Percentiles rank a stretch among this genome's conserved stretches.
These are phyloP conservation scores for Cremastinae sp. DNA, from an alignment of 2,888 invertebrate genomes.

Conservation along the genomic window DNA sequence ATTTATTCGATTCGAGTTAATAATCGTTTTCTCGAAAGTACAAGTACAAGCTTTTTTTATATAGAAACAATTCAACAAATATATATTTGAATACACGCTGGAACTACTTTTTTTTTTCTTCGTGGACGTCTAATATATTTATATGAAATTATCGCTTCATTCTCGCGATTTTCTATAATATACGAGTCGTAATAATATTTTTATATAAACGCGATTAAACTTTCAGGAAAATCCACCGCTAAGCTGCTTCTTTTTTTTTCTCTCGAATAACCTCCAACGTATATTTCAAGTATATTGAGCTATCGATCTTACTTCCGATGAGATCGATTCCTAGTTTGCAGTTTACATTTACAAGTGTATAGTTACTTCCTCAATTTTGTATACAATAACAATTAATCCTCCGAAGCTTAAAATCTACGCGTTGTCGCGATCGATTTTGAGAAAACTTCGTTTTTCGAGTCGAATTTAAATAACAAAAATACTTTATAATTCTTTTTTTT, in stretches of 20 bases:
- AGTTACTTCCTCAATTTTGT: conserved; percentile 7
- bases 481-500: too few relatives aligned
- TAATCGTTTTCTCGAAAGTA: conserved; percentile 63
- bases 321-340: conserved; percentile 49
- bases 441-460: conserved; percentile 8
- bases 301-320: conserved; percentile 50
- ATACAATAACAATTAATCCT: conserved; percentile 49
- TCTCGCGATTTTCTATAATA: conserved; percentile 22
- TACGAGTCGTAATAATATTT: conserved; percentile 32
- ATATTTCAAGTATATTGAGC: conserved; percentile 49
- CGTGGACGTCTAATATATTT: conserved; percentile 52
- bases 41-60: conserved; percentile 67
- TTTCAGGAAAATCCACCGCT: conserved; percentile 51
- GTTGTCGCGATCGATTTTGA: conserved; percentile 50
- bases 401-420: conserved; percentile 51
- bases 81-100: conserved; percentile 53
- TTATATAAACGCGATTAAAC: conserved; percentile 52
- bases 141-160: conserved; percentile 39
- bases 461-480: conserved; percentile 1
- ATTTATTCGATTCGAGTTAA: conserved; percentile 25
- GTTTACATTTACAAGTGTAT: conserved; percentile 14
- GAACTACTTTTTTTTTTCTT: conserved; percentile 13
- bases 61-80: conserved; percentile 66
- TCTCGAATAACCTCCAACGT: conserved; percentile 11
- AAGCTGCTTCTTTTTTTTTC: too few relatives aligned